Evolutionary conservation across 2,888 invertebrate species (phyloP).

Genomic region (Thelaira solivaga): DNA sequence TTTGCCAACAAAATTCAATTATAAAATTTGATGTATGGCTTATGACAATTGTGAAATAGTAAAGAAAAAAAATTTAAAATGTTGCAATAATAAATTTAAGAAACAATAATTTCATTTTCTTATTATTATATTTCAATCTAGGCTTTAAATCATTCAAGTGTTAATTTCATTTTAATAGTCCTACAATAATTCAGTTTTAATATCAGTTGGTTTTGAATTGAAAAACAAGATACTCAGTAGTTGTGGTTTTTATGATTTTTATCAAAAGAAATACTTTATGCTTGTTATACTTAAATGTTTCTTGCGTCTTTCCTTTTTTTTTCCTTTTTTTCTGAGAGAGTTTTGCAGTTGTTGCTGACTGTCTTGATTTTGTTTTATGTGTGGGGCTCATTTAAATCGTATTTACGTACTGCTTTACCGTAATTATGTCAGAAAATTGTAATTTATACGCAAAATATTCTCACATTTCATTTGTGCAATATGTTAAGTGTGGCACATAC

Average conservation of each 20-base stretch:
- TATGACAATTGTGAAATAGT: constrained; percentile 61
- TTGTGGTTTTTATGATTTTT: constrained; percentile 60
- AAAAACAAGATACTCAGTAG: constrained; percentile 41
- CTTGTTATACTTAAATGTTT: constrained; percentile 49
- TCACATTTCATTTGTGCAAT: constrained; percentile 63
- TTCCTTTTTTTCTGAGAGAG: neutral
- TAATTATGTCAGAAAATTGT: constrained; percentile 67
- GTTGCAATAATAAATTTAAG: constrained; percentile 9
- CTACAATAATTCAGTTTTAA: constrained; percentile 41
- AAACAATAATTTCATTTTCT: neutral
- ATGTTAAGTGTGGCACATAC: constrained; percentile 49
- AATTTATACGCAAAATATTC: constrained; percentile 65
- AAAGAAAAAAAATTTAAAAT: constrained; percentile 5
- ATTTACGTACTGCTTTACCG: constrained; percentile 64
- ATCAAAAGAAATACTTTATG: constrained; percentile 60
- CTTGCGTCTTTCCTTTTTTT: constrained; percentile 14
- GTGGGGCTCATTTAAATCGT: constrained; percentile 62
- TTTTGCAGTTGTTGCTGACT: constrained; percentile 11
- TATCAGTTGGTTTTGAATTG: constrained; percentile 25
- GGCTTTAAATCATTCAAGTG: constrained; percentile 49
- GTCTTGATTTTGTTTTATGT: constrained; percentile 52
- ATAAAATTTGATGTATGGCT: constrained; percentile 60
- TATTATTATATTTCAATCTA: constrained; percentile 20
- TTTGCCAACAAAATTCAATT: constrained; percentile 61
- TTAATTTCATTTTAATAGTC: constrained; percentile 50